phyloP scores from a whole-genome alignment of 2,797 vertebrate species.

The Loriculus beryllinus region DNA sequence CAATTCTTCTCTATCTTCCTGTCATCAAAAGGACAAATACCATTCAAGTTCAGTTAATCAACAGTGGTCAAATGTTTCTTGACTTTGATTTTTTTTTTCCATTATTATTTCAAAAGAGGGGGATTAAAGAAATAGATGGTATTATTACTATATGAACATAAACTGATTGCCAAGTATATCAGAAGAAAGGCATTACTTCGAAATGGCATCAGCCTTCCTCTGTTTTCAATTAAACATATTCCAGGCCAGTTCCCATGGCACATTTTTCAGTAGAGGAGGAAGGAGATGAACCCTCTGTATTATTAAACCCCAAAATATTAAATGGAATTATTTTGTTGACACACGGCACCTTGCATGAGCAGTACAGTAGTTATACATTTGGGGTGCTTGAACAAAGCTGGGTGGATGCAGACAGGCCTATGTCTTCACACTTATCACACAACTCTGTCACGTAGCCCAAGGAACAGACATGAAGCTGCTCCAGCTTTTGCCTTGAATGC shows the following conservation, averaged over 20 bases:
- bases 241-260: background rate
- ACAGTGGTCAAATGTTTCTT: background rate
- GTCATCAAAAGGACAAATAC: background rate
- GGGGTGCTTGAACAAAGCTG: background rate
- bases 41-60: background rate
- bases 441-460: background rate
- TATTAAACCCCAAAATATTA: background rate
- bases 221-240: background rate
- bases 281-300: background rate
- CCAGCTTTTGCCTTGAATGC: background rate
- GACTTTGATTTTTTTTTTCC: background rate
- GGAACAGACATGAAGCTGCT: background rate
- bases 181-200: background rate
- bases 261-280: background rate
- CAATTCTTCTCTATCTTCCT: background rate
- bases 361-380: background rate
- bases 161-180: background rate
- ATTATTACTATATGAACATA: background rate
- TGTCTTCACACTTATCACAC: background rate
- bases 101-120: background rate
- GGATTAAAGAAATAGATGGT: background rate
- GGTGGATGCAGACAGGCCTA: background rate
- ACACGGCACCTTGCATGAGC: background rate
- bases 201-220: background rate
- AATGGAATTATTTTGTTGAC: background rate